A percentile compares a stretch with the other conserved stretches of the same genome.
phyloP scores from a whole-genome alignment of 2,797 vertebrate species.

The Parauchenoglanis punctatus region DNA sequence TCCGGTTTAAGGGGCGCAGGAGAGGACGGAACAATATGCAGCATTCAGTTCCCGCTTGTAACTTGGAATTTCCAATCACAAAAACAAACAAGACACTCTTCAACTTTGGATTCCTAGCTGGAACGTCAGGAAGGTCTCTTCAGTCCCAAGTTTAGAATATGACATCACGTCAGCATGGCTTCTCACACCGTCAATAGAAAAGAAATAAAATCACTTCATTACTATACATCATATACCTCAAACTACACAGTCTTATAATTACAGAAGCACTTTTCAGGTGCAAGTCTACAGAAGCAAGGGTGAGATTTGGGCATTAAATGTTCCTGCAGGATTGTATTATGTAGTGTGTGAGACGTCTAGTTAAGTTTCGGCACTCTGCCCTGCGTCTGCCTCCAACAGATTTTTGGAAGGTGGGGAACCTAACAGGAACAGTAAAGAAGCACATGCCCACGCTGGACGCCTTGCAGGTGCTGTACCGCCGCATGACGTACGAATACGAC shows the following conservation, averaged over 20 bases:
- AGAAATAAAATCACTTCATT: background rate
- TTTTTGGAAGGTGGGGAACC: constrained; percentile 93
- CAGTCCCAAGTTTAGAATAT: background rate
- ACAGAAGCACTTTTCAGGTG: background rate
- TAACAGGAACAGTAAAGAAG: constrained; percentile 96
- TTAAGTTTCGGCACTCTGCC: background rate
- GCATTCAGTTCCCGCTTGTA: no score
- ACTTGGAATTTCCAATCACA: no score
- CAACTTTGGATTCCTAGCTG: background rate
- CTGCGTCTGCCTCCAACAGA: constrained; percentile 70
- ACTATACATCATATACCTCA: background rate
- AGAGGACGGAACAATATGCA: no score
- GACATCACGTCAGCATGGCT: background rate
- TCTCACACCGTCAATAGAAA: background rate
- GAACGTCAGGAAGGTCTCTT: background rate
- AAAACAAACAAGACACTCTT: no score
- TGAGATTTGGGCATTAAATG: background rate
- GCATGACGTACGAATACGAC: constrained; percentile 94
- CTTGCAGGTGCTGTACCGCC: constrained; percentile 92
- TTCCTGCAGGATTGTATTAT: background rate
- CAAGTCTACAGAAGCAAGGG: background rate
- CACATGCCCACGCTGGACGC: constrained; percentile 90
- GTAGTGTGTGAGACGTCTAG: background rate
- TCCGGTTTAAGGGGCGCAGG: background rate
- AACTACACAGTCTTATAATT: background rate